Evolutionary conservation across 2,797 vertebrate genomes (phyloP).

Genomic region (Nothura maculosa): DNA sequence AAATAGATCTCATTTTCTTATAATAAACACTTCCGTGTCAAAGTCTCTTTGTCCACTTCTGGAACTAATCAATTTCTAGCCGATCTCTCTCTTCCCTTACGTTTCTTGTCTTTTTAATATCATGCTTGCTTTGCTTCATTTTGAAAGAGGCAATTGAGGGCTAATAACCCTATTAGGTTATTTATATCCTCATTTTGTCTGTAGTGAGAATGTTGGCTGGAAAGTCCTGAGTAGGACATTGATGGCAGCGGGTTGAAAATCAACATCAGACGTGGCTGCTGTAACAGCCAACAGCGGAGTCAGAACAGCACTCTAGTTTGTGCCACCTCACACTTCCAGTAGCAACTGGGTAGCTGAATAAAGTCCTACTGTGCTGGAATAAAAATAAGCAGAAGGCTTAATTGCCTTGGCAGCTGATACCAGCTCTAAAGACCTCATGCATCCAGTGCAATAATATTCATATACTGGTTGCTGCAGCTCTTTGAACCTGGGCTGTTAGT

Average conservation of each 20-base stretch:
- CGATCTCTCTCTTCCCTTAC: neutral
- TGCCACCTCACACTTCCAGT: neutral
- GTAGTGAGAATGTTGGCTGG: neutral
- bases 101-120: slow-evolving; percentile 15
- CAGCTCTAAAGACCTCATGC: neutral
- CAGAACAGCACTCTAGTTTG: neutral
- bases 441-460: rapidly evolving
- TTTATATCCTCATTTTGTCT: neutral
- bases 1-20: slow-evolving; percentile 22
- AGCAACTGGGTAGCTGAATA: neutral
- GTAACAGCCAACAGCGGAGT: neutral
- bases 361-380: neutral
- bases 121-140: neutral
- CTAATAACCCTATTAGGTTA: neutral
- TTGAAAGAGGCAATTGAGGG: neutral
- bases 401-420: neutral
- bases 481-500: neutral
- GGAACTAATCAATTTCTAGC: neutral
- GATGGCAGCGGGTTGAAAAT: neutral
- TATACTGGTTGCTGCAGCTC: neutral
- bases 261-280: neutral
- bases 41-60: slow-evolving; percentile 2
- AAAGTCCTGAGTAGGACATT: neutral
- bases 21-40: neutral
- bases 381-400: neutral